Percentiles rank a stretch among this genome's conserved stretches.
Conservation (phyloP, 2,113 vertebrate genomes). For the Nibea albiflora region DNA sequence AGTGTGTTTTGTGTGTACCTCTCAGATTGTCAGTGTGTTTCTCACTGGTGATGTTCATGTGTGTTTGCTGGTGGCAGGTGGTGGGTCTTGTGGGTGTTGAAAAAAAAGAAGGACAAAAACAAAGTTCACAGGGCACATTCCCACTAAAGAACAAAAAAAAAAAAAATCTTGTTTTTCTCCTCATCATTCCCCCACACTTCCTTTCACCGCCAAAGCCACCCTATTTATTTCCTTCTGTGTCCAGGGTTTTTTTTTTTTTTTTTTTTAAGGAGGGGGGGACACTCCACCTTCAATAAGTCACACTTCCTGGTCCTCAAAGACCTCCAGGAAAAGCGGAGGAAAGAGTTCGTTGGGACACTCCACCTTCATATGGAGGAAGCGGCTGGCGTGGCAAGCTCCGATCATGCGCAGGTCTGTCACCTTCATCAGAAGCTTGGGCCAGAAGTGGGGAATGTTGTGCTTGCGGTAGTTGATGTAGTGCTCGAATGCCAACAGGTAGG, state of each 20-base stretch:
- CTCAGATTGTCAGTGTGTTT: conserved; percentile 39
- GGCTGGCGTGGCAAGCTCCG: conserved; percentile 97
- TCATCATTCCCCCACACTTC: conserved; percentile 5
- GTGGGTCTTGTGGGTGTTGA: conserved; percentile 16
- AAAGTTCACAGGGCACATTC: conserved; percentile 20
- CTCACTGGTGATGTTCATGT: conserved; percentile 30
- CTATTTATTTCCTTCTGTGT: background rate
- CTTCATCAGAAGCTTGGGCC: conserved; percentile 99
- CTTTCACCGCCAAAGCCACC: background rate
- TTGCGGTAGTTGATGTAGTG: conserved; percentile 99
- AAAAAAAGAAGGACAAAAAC: conserved; percentile 2
- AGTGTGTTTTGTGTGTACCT: conserved; percentile 20
- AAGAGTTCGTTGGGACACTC: conserved; percentile 99
- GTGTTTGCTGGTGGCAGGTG: conserved; percentile 64
- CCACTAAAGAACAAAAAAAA: conserved; percentile 13
- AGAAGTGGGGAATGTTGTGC: conserved; percentile 98
- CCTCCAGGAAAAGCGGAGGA: conserved; percentile 96
- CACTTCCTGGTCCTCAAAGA: conserved; percentile 92
- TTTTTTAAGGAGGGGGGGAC: background rate
- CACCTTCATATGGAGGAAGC: conserved; percentile 99
- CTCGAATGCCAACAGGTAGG: conserved; percentile 97
- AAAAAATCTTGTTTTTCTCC: conserved; percentile 17
- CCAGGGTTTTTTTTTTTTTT: background rate
- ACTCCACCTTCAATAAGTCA: conserved; percentile 36
- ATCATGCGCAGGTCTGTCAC: conserved; percentile 99